Evolutionary conservation across 2,888 invertebrate genomes (phyloP), one percentile per base, ranked within the genome.

Genomic region (Coelopa pilipes): DNA sequence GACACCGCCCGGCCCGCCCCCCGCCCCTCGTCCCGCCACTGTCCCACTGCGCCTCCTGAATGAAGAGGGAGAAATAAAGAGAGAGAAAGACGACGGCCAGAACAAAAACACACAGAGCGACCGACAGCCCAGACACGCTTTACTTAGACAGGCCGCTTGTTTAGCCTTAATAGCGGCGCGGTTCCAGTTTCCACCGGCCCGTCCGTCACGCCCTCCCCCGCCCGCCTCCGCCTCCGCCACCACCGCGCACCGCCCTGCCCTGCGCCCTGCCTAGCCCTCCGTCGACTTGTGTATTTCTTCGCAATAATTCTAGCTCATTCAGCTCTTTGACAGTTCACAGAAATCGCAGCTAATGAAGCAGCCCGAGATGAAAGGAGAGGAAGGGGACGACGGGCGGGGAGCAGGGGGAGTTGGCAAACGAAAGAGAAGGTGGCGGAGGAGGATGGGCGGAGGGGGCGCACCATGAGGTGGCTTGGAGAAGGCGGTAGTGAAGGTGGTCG

Each of bases 311-410:
- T 57, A 62, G 65, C 63, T 11, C 13, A 71, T 53, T 71, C 71
- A 65, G 55, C 71, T 9, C 71, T 53, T 53, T 65, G 71, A 71
- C 71, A 71, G 71, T 65, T 71, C 60, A 70, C 13, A 46, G 59
- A n/a, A 70, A 60, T 15, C 19, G n/a, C 60, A 24, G 70, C 70
- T 70, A 70, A 60, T 70, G 70, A 70, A 70, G 70, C 70, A 67
- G 11, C 15, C 2, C 15, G 12, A 63, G 34, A 60, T 19, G 21
- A 11, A 63, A 46, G 12, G n/a, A 63, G 46, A 63, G 7, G 19
- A 34, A 34, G 34, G 13, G 46, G 19, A 10, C 15, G 46, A 63
- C 45, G 4, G 5, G 2, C 12, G 46, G 2, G 34, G 19, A 47
- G 46, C 2, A 34, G 7, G 34, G 2, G 34, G 7, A 63, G 46